Evolutionary conservation across 2,797 vertebrate species (phyloP).

Genomic region (Gallinago nigripennis): DNA sequence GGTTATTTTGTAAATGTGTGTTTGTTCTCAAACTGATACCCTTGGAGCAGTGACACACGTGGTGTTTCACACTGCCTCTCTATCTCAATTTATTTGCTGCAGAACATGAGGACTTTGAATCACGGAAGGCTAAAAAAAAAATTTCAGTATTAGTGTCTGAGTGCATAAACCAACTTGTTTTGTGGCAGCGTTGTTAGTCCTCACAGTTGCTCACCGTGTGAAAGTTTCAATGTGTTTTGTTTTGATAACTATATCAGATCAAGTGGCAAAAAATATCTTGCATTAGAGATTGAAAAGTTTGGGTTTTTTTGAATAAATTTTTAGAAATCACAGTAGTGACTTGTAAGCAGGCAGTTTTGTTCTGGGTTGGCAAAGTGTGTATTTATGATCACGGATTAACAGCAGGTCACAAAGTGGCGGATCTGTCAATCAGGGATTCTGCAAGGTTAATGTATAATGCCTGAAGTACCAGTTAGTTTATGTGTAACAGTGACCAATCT

Average conservation of each 20-base stretch:
- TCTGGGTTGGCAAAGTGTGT: not conserved
- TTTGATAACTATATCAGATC: not conserved
- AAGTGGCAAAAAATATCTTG: not conserved
- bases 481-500: not conserved
- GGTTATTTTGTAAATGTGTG: not conserved
- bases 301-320: not conserved
- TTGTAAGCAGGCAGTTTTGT: not conserved
- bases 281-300: not conserved
- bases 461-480: not conserved
- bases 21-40: not conserved
- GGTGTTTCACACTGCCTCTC: accelerated
- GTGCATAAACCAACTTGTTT: not conserved
- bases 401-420: not conserved
- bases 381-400: not conserved
- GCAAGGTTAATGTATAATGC: not conserved
- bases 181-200: not conserved
- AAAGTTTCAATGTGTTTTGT: not conserved
- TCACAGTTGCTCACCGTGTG: accelerated
- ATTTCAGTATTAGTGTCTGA: not conserved
- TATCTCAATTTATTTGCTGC: not conserved
- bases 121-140: accelerated
- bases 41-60: not conserved
- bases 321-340: not conserved
- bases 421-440: accelerated
- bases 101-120: not conserved